Evolutionary conservation across 2,797 vertebrate genomes (phyloP), one percentile per base, ranked within the genome.

Genomic region (Bradypodion ventrale): DNA sequence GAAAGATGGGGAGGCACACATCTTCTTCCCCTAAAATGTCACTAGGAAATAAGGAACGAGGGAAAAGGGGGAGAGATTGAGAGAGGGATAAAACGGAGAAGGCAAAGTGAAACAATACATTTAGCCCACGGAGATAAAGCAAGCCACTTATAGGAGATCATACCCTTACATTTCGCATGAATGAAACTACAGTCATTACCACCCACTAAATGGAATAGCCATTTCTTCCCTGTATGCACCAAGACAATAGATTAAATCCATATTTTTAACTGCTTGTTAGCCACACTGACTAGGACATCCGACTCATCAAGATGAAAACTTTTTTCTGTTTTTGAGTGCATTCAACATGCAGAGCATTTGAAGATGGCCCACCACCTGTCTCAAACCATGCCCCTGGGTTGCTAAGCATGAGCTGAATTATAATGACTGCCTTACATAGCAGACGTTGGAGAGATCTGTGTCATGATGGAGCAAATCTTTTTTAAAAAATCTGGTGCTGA

Each of bases 41-140:
- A 35, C 5, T 0, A 40, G 2, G 0, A 42, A 82, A 59, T 63
- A 12, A 25, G n/a, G 8, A 1, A 9, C 19, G 3, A 12, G 29
- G 78, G 25, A 56, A 62, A 0, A n/a, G n/a, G 7, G 35, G 27
- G 15, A 0, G 7, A 16, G 52, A 56, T 16, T 2, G 46, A n/a
- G 49, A 69, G 16, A 69, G 78, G 10, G 4, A 15, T 27, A 80
- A 25, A 44, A 46, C 0, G 35, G 29, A 82, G 19, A 35, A 37
- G 0, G 35, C 52, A 40, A 37, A 73, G 66, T 2, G 65, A 29
- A 70, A 84, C 37, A 78, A 78, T 72, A 49, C 32, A 76, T 23
- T 12, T 56, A 82, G 65, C 25, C 16, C 40, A 16, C 32, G n/a
- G 74, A 56, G 44, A 42, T 37, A 49, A 25, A n/a, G n/a, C 63